These are phyloP conservation scores for Corythornis cristatus DNA, from an alignment of 2,113 vertebrate genomes.

Conservation along the genomic window DNA sequence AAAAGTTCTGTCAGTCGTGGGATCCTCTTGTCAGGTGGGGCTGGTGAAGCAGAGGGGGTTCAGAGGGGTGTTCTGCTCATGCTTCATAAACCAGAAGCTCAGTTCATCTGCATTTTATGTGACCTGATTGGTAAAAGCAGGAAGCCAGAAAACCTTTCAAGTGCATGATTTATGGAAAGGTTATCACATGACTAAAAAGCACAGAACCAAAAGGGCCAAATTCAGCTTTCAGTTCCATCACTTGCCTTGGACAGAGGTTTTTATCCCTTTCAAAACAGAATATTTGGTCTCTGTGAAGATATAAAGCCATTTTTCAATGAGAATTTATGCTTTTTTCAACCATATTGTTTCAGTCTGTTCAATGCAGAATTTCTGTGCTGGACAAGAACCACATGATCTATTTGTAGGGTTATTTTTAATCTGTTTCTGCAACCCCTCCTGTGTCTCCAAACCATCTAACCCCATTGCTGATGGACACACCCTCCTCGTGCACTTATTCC, in stretches of 20 bases:
- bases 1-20: background rate
- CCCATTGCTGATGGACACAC: no score
- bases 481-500: background rate
- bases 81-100: background rate
- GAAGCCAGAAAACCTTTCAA: slow-evolving; percentile 73
- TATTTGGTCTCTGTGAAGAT: background rate
- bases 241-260: background rate
- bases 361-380: background rate
- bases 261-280: background rate
- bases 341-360: background rate
- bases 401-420: background rate
- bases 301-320: background rate
- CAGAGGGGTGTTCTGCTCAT: slow-evolving; percentile 4
- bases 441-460: background rate
- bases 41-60: background rate
- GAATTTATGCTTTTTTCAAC: slow-evolving; percentile 27
- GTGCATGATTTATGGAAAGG: slow-evolving; percentile 61
- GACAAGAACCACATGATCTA: background rate
- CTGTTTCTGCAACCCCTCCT: background rate
- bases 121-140: slow-evolving; percentile 71
- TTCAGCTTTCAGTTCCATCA: background rate
- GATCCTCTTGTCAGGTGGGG: background rate
- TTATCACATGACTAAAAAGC: slow-evolving; percentile 56
- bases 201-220: slow-evolving; percentile 25
- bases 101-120: slow-evolving; percentile 61